These are phyloP conservation scores for Takifugu rubripes DNA, from an alignment of 2,797 vertebrate genomes.

Conservation along the genomic window DNA sequence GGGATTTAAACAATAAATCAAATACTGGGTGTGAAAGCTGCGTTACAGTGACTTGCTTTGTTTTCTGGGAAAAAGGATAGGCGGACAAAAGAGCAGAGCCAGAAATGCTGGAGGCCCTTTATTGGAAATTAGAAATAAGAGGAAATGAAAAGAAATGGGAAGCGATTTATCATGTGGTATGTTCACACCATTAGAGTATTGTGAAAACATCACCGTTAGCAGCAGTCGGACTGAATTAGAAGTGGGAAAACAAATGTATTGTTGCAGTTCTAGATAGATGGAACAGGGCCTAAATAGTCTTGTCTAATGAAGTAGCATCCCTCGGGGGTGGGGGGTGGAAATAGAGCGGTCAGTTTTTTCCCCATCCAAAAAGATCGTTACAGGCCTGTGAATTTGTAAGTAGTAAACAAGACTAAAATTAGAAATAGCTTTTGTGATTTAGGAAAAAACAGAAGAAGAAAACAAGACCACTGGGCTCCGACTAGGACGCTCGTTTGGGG, in stretches of 20 bases:
- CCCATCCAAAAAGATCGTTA: conserved; percentile 19
- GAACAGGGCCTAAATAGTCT: not conserved
- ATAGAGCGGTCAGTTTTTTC: conserved; percentile 30
- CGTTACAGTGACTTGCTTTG: conserved; percentile 8
- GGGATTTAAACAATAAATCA: conserved; percentile 23
- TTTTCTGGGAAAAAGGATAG: conserved; percentile 42
- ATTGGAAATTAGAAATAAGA: not conserved
- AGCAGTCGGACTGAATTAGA: too few relatives aligned
- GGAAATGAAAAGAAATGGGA: not conserved
- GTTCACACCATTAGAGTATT: not conserved
- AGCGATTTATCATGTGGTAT: not conserved
- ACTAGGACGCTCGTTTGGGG: conserved; percentile 2
- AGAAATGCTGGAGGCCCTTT: conserved; percentile 2
- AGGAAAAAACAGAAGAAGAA: conserved; percentile 9
- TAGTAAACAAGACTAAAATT: conserved; percentile 53
- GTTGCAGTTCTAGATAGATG: too few relatives aligned
- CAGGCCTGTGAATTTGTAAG: conserved; percentile 35
- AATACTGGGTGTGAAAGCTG: conserved; percentile 18
- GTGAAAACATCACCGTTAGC: too few relatives aligned
- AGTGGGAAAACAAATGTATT: too few relatives aligned
- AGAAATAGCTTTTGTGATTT: conserved; percentile 22
- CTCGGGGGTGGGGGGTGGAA: conserved; percentile 13
- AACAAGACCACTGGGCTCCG: conserved; percentile 19
- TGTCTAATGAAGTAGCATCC: conserved; percentile 23
- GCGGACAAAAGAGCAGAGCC: conserved; percentile 27